Evolutionary conservation across 1,140 invertebrate genomes (phyloP), one percentile per base, ranked within the genome.

Genomic region (Drosophila cardini): DNA sequence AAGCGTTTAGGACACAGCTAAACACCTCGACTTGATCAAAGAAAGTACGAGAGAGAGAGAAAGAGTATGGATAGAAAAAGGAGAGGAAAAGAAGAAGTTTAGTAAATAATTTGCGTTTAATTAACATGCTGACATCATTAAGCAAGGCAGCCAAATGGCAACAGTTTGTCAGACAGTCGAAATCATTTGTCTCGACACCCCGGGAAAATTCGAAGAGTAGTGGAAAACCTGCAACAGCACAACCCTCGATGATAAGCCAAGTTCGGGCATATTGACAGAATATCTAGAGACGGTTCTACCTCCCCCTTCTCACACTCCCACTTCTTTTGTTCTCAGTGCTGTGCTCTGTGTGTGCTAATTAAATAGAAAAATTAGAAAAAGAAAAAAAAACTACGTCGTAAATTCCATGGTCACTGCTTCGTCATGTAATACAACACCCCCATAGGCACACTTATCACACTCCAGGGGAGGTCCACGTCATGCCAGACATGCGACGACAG

Each of bases 51-150:
- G 10, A 6, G 4, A 8, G 34, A 45, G 34, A 4, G 13, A 13
- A 42, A 38, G 6, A 18, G 13, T 1, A 43, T 6, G 7, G 21
- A 26, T 6, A 18, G 34, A n/a, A 10, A 18, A 4, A 2, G 4
- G 46, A 13, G n/a, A 18, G 10, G 16, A 40, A 9, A 21, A 21
- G 30, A n/a, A 34, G 13, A 68, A 77, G 64, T 78, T 85, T 74
- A 85, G 81, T 70, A 85, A 85, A 85, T 87, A 86, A 87, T 86
- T 87, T 86, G 78, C 71, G 75, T 83, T 87, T 87, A 87, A 87
- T 86, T 86, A 86, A 81, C 82, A 78, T 79, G 71, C 78, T 86
- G 82, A 86, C 82, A 86, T 86, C 82, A 87, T 86, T 82, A 87
- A 71, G 78, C 60, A 56, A 52, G 50, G 36, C 57, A 34, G 57